Conservation (phyloP, 1,140 invertebrate species). For the Drosophila arizonae region DNA sequence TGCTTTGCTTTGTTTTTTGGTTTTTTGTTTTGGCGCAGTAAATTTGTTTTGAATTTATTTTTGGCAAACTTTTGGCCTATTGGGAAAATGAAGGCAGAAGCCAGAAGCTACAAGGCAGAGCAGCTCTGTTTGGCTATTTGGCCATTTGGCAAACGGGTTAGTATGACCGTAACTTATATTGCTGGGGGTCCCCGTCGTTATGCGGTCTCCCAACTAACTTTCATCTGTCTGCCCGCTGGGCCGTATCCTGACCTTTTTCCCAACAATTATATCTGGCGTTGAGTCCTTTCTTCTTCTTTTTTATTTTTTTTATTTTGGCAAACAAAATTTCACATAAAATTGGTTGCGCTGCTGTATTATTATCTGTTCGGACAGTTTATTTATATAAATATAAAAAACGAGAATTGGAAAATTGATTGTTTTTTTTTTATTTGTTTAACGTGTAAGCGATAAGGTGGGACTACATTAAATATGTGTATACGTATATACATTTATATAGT, state of each 20-base stretch:
- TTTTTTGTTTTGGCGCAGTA: constrained; percentile 43
- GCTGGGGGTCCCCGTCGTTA: constrained; percentile 8
- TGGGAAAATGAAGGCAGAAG: constrained; percentile 27
- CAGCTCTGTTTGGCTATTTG: neutral
- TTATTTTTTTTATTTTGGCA: constrained; percentile 27
- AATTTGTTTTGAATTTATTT: constrained; percentile 52
- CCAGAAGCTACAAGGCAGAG: neutral
- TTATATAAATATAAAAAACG: neutral
- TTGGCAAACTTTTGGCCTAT: constrained; percentile 50
- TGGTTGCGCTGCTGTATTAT: constrained; percentile 31
- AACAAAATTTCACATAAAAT: constrained; percentile 26
- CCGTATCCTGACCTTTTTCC: constrained; percentile 35
- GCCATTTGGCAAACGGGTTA: constrained; percentile 35
- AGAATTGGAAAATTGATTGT: constrained; percentile 21
- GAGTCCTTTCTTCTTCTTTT: neutral
- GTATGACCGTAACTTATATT: constrained; percentile 32
- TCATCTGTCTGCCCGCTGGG: constrained; percentile 39
- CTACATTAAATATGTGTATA: neutral
- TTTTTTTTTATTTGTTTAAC: constrained; percentile 14
- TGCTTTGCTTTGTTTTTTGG: neutral
- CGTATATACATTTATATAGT: neutral
- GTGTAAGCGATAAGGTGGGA: constrained; percentile 3
- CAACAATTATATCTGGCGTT: constrained; percentile 34
- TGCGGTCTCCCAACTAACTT: constrained; percentile 39
- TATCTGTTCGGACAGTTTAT: constrained; percentile 14